A percentile compares a stretch with the other conserved stretches of the same genome.
These are phyloP conservation scores for Liasis olivaceus DNA, from an alignment of 2,797 vertebrate species.

Conservation along the genomic window DNA sequence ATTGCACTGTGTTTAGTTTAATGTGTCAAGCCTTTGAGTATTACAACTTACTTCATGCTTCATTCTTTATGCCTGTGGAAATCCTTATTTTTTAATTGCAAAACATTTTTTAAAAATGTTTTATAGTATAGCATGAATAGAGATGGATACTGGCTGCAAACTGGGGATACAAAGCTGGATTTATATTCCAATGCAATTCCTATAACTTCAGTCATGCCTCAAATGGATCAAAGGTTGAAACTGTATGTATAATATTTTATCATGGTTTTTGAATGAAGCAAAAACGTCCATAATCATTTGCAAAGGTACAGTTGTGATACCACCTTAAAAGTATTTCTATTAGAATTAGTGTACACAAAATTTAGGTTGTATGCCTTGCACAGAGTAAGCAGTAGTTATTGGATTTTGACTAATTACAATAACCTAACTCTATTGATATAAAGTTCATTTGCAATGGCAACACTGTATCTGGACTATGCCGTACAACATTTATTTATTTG, in stretches of 20 bases:
- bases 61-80: constrained; percentile 38
- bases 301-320: not conserved
- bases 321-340: not conserved
- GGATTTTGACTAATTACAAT: not conserved
- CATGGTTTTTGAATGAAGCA: not conserved
- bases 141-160: not conserved
- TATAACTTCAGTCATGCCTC: not conserved
- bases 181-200: not conserved
- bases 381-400: not conserved
- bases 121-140: not conserved
- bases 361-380: not conserved
- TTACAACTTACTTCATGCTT: constrained; percentile 34
- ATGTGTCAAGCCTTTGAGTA: constrained; percentile 34
- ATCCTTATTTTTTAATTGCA: constrained; percentile 25
- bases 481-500: not conserved
- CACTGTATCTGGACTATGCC: not conserved
- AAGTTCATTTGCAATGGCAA: not conserved
- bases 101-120: not conserved
- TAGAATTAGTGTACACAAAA: constrained; percentile 7
- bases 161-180: not conserved
- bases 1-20: constrained; percentile 34
- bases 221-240: not conserved
- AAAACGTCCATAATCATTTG: not conserved
- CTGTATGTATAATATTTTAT: not conserved
- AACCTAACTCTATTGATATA: not conserved